Evolutionary conservation across 2,888 invertebrate species (phyloP), one percentile per base, ranked within the genome.

Genomic region (Enchytraeus crypticus): DNA sequence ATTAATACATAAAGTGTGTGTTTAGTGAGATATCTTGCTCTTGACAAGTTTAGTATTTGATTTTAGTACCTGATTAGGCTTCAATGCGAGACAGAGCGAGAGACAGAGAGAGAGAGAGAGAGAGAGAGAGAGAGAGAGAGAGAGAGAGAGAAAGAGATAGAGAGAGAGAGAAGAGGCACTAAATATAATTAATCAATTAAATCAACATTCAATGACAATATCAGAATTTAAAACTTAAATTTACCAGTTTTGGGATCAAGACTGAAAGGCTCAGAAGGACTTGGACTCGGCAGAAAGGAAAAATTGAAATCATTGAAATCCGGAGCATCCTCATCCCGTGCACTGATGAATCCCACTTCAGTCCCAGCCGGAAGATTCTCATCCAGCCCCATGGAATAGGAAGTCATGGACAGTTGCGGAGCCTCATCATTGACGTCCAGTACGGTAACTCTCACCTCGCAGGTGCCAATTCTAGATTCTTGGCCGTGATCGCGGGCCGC

Each of bases 361-460:
- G 55, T 33, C 26, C 60, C 55, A 4, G 49, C 1, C 1, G 60
- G 47, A 8, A 23, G 34, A 32, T 60, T 60, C 46, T 60, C 60
- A n/a, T 60, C 56, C 14, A 60, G 26, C 2, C 56, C 32, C 55
- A 55, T 45, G 5, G 60, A 56, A 30, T 55, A 60, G 18, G 60
- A 21, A 18, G 29, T 29, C 47, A 27, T 34, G n/a, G 45, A 27
- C 45, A 60, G 56, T 47, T 46, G 55, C 0, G 60, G 60, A 8
- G 55, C 21, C 21, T 56, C 55, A 49, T 60, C 60, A 49, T 60
- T 60, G 1, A 56, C 23, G 38, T 60, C 60, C 18, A 56, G 34
- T n/a, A 60, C 46, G 11, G 21, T 43, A 11, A 59, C 46, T 11
- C 23, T 46, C 23, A 56, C 38, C 8, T 26, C 47, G n/a, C 33